These are phyloP conservation scores for Philopedon plagiatum DNA, from an alignment of 2,888 invertebrate species.

Conservation along the genomic window DNA sequence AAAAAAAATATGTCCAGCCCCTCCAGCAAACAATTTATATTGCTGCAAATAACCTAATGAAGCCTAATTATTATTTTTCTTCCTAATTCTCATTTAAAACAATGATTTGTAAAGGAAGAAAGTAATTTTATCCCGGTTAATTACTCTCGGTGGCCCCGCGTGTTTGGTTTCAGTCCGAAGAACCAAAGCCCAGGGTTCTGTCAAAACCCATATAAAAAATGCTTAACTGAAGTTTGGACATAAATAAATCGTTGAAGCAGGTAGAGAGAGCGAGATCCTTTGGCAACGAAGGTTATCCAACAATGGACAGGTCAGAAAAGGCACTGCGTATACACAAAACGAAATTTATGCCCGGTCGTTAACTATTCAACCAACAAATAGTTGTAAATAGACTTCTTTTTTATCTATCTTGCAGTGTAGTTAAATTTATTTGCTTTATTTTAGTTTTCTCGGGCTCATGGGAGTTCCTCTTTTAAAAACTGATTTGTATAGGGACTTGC, in stretches of 20 bases:
- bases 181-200: slow-evolving; percentile 24
- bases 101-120: slow-evolving; percentile 26
- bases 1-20: not conserved
- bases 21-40: not conserved
- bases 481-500: not conserved
- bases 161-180: slow-evolving; percentile 26
- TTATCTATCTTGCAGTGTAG: slow-evolving; percentile 52
- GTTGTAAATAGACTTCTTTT: slow-evolving; percentile 58
- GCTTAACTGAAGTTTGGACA: slow-evolving; percentile 40
- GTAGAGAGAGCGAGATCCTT: slow-evolving; percentile 46
- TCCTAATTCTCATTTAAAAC: slow-evolving; percentile 32
- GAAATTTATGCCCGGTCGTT: slow-evolving; percentile 60
- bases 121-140: slow-evolving; percentile 39
- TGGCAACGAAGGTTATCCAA: slow-evolving; percentile 36
- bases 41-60: slow-evolving; percentile 5
- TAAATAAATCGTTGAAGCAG: slow-evolving; percentile 46
- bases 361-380: slow-evolving; percentile 58
- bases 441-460: slow-evolving; percentile 49
- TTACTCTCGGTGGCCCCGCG: slow-evolving; percentile 23
- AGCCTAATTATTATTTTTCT: slow-evolving; percentile 29
- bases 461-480: slow-evolving; percentile 14
- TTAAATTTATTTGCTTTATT: slow-evolving; percentile 56
- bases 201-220: slow-evolving; percentile 46
- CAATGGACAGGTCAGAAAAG: slow-evolving; percentile 49
- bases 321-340: slow-evolving; percentile 50